phyloP scores from a whole-genome alignment of 2,113 vertebrate species.

The Rhodinocichla rosea region DNA sequence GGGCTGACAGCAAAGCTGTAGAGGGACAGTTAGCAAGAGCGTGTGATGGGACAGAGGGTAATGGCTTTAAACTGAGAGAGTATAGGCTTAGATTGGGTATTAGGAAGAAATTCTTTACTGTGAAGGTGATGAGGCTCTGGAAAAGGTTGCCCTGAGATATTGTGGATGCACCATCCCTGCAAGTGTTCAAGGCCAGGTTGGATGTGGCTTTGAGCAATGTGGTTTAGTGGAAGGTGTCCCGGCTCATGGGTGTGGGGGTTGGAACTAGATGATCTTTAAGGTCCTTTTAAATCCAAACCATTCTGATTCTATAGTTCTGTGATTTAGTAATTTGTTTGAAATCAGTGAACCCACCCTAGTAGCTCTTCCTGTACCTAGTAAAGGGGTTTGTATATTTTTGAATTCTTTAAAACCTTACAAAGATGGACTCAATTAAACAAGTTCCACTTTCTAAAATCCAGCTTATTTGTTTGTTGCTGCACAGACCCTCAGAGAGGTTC shows the following conservation, averaged over 20 bases:
- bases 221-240: background rate
- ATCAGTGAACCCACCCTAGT: background rate
- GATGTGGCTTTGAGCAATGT: rapidly evolving
- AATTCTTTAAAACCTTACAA: background rate
- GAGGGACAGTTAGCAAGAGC: background rate
- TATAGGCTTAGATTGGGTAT: background rate
- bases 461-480: background rate
- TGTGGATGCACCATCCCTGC: background rate
- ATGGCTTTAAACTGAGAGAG: background rate
- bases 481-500: background rate
- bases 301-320: background rate
- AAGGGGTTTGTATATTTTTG: background rate
- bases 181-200: background rate
- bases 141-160: background rate
- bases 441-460: background rate
- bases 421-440: background rate
- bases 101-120: background rate
- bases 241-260: background rate
- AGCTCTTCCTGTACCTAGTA: background rate
- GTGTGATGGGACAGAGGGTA: background rate
- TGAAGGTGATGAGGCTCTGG: background rate
- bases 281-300: background rate
- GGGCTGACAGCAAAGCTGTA: background rate
- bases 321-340: background rate
- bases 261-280: background rate